These are phyloP conservation scores for Trematomus loennbergii DNA, from an alignment of 2,113 vertebrate genomes.

Conservation along the genomic window DNA sequence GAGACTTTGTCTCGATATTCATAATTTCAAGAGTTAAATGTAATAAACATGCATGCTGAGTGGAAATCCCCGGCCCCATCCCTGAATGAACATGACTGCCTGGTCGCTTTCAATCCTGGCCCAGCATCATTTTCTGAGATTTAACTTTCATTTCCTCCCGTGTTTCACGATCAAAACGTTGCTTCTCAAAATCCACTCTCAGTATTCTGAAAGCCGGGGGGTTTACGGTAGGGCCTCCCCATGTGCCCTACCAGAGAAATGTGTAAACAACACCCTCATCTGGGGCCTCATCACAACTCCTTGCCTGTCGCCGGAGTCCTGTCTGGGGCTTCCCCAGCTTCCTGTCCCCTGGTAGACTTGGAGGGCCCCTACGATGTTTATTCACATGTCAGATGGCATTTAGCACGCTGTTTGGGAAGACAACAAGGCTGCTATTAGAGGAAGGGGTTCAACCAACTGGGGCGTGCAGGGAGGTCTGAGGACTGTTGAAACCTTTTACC, in stretches of 20 bases:
- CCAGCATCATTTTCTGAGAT: constrained; percentile 4
- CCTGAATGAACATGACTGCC: not conserved
- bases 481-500: not conserved
- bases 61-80: not conserved
- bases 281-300: constrained; percentile 34
- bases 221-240: not conserved
- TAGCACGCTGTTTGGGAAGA: constrained; percentile 57
- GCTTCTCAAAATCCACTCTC: constrained; percentile 26
- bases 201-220: constrained; percentile 19
- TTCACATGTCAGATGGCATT: constrained; percentile 65
- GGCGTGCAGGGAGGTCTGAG: constrained; percentile 35
- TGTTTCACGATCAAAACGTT: not conserved
- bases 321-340: constrained; percentile 31
- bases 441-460: constrained; percentile 9
- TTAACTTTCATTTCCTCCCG: constrained; percentile 40
- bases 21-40: not conserved
- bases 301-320: constrained; percentile 12
- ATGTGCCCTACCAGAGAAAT: constrained; percentile 14
- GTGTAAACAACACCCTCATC: constrained; percentile 43
- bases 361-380: constrained; percentile 53
- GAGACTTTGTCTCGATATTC: not conserved
- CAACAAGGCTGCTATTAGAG: constrained; percentile 18
- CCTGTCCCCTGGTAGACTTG: not conserved
- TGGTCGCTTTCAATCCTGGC: constrained; percentile 1
- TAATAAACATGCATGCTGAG: not conserved